These are phyloP conservation scores for Helarctos malayanus DNA, from an alignment of 2,797 vertebrate genomes.

Conservation along the genomic window DNA sequence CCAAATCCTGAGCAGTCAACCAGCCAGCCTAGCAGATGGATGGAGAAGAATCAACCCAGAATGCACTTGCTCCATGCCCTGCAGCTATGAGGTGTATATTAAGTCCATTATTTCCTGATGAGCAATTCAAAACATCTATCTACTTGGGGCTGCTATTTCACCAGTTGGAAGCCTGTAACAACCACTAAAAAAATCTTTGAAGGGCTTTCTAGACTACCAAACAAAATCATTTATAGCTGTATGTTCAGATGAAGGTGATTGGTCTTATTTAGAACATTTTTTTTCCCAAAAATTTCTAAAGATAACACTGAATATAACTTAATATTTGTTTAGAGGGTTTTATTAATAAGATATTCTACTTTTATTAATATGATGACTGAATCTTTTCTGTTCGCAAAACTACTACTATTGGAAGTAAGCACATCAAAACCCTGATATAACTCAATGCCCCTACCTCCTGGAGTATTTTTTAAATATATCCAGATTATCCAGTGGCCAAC, in stretches of 20 bases:
- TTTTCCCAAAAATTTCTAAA: conserved; percentile 25
- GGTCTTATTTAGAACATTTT: neutral
- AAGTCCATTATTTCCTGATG: conserved; percentile 83
- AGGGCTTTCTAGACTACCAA: neutral
- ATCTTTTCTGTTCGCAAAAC: neutral
- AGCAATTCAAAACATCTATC: conserved; percentile 85
- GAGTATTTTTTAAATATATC: neutral
- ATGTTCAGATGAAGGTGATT: neutral
- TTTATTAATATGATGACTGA: neutral
- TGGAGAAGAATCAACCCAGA: conserved; percentile 68
- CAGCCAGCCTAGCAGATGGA: conserved; percentile 87
- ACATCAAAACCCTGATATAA: neutral
- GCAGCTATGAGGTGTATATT: conserved; percentile 83
- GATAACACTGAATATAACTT: neutral
- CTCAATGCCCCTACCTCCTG: neutral
- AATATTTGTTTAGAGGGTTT: neutral
- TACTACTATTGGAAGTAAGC: neutral
- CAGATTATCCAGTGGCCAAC: neutral
- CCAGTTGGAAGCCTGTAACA: conserved; percentile 61
- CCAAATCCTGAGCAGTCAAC: conserved; percentile 83
- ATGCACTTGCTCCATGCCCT: conserved; percentile 73
- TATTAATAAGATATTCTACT: neutral
- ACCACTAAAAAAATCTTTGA: conserved; percentile 60
- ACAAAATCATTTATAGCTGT: neutral
- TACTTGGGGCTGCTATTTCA: conserved; percentile 75